Base-by-base conservation (phyloP, 2,113 vertebrate species). In the Chlamydotis undulata region DNA sequence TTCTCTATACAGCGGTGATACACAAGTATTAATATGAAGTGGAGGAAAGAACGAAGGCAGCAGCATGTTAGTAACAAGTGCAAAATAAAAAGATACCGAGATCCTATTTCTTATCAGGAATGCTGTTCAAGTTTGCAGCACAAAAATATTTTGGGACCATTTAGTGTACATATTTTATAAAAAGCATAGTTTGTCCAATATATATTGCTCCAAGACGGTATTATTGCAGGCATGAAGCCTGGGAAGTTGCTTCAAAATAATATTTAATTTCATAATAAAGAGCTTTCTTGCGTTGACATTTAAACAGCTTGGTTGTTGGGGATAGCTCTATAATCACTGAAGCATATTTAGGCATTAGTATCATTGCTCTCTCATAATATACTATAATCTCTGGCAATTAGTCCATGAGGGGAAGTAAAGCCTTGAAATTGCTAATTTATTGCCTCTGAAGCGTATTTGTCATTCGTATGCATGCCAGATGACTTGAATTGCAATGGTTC, bases 281-380 rank as follows among this genome's bases (percentile, higher is more conserved):
- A 97, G 94, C 91, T 94, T 96, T 97, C 96, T 94, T 93, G 89
- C 95, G 89, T 33, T 97, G 97, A 97, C 97, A 97, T 97, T 97
- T 97, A 97, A 97, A 97, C 97, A 97, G 94, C 96, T 89, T 91
- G 94, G 95, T 96, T 97, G 96, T 93, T 95, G 96, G 97, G 96
- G 92, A 97, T 94, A 93, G 96, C 95, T 93, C 83, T 94, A 74
- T 97, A 97, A 97, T 97, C 97, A 96, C 95, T 96, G 97, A 96
- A 97, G 97, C 97, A 97, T 97, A 97, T 97, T 97, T 97, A 96
- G 96, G 96, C 96, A 97, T 97, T 97, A 97, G 96, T 97, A 94
- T 96, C 94, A 95, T 96, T 96, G 96, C 96, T 89, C 90, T 97
- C 97, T 95, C 96, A 93, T 97, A 97, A 97, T 97, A 97, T 97